These are phyloP conservation scores for Rhynchopsitta pachyrhyncha DNA, from an alignment of 2,113 vertebrate species.

Conservation along the genomic window DNA sequence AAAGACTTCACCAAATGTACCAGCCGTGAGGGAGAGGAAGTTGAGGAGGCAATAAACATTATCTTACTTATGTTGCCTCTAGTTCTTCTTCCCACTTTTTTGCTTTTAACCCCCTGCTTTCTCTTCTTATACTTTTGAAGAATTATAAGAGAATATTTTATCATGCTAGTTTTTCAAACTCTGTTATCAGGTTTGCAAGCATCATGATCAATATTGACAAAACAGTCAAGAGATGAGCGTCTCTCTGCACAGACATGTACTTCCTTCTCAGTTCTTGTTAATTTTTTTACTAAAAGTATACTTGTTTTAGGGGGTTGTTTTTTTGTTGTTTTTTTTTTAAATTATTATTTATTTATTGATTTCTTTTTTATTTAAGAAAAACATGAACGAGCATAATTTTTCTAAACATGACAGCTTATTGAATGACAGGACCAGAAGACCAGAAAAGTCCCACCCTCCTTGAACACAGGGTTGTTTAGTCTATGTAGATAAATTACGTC, in stretches of 20 bases:
- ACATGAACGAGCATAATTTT: not conserved
- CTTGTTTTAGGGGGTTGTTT: not conserved
- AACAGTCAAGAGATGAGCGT: not conserved
- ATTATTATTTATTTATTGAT: not conserved
- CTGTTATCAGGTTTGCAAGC: not conserved
- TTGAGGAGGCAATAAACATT: not conserved
- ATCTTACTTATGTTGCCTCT: not conserved
- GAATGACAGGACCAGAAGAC: not conserved
- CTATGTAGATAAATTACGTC: not conserved
- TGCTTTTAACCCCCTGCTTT: not conserved
- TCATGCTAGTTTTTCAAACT: not conserved
- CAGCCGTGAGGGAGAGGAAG: not conserved
- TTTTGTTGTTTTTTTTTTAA: not conserved
- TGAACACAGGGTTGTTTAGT: not conserved
- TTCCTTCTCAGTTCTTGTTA: not conserved
- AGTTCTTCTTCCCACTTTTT: not conserved
- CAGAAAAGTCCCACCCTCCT: not conserved
- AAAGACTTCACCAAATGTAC: not conserved
- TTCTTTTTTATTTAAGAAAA: not conserved
- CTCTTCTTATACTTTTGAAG: not conserved
- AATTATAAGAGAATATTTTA: not conserved
- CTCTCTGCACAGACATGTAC: not conserved
- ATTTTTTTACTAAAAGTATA: not conserved
- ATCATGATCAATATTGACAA: not conserved
- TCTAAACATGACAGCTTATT: not conserved